These are phyloP conservation scores for Trematomus loennbergii DNA, from an alignment of 2,113 vertebrate species.

Conservation along the genomic window DNA sequence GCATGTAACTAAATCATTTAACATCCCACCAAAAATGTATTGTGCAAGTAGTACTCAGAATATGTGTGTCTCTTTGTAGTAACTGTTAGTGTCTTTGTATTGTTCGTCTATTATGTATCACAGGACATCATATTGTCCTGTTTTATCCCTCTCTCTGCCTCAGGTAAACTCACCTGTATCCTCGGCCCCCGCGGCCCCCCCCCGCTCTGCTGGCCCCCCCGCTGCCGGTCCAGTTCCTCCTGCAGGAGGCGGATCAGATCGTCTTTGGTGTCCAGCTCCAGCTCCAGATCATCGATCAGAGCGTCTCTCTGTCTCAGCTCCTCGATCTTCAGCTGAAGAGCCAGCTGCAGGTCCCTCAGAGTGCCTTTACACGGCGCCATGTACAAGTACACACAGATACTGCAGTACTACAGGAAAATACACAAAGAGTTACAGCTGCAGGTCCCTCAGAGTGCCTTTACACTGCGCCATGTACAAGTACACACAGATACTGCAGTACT, in stretches of 20 bases:
- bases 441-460: no score
- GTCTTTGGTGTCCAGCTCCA: constrained; percentile 83
- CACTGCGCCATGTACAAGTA: no score
- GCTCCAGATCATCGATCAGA: constrained; percentile 84
- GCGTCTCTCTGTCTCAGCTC: constrained; percentile 82
- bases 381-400: background rate
- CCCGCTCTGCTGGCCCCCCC: constrained; percentile 18
- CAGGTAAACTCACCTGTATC: constrained; percentile 47
- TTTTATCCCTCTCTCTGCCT: no score
- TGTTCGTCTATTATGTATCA: no score
- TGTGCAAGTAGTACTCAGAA: background rate
- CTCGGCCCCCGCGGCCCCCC: background rate
- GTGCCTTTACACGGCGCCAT: constrained; percentile 68
- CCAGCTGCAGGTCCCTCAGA: constrained; percentile 82
- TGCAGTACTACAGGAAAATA: no score
- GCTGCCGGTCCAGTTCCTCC: constrained; percentile 77
- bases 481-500: no score
- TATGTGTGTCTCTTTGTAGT: no score
- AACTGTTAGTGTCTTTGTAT: no score
- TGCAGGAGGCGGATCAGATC: constrained; percentile 82
- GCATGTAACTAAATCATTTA: background rate
- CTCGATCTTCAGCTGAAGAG: constrained; percentile 83
- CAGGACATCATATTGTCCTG: no score
- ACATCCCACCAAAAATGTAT: no score
- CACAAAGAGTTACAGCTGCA: no score